phyloP scores from a whole-genome alignment of 2,113 vertebrate species.

The Vulpes vulpes region DNA sequence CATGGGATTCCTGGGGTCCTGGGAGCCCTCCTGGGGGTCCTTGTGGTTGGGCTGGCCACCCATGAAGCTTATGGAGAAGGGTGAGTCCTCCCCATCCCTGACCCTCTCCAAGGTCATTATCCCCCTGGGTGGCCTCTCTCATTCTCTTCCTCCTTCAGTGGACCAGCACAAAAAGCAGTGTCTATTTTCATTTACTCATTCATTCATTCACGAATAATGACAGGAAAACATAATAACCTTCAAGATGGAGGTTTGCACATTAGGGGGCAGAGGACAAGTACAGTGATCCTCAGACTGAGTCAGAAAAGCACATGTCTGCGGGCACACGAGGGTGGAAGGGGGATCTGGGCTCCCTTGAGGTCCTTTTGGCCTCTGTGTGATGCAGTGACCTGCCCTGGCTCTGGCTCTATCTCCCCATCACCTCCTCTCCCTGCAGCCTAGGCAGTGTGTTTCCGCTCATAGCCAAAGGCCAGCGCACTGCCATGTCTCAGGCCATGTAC shows the following conservation, averaged over 20 bases:
- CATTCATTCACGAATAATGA: background rate
- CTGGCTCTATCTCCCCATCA: rapidly evolving
- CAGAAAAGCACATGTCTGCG: background rate
- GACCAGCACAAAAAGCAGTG: background rate
- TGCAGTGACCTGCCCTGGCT: rapidly evolving
- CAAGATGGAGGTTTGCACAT: background rate
- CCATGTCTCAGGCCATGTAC: slow-evolving; percentile 81
- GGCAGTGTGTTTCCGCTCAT: slow-evolving; percentile 89
- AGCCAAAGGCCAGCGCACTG: rapidly evolving
- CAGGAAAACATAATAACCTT: background rate
- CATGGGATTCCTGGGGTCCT: slow-evolving; percentile 95
- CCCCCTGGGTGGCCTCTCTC: background rate
- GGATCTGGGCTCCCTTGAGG: background rate
- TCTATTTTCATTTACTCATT: background rate
- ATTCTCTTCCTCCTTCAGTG: background rate
- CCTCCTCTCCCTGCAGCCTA: slow-evolving; percentile 84
- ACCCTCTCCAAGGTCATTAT: background rate
- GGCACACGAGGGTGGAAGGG: no score
- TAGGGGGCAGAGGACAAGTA: background rate
- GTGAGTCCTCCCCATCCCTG: slow-evolving; percentile 84
- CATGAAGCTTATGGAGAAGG: slow-evolving; percentile 89
- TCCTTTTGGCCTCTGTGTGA: background rate
- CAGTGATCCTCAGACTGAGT: background rate
- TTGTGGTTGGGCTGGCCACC: slow-evolving; percentile 89
- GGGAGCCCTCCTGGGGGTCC: slow-evolving; percentile 91